Conservation (phyloP, 2,113 vertebrate genomes). For the Reinhardtius hippoglossoides region DNA sequence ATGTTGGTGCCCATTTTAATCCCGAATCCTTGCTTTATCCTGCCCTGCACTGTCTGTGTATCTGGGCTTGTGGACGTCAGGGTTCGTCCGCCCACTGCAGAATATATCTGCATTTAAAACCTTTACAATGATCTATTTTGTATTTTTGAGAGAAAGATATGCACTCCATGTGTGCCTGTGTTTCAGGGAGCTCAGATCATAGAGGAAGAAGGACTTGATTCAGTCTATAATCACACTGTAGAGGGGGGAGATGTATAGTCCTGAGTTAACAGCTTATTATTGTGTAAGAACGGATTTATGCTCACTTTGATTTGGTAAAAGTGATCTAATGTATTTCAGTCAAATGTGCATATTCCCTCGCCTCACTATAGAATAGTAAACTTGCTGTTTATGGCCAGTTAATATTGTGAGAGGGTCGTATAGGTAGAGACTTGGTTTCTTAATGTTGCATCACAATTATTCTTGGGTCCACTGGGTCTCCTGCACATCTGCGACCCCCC, state of each 20-base stretch:
- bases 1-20: conserved; percentile 5
- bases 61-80: neutral
- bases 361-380: too few species aligned
- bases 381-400: too few species aligned
- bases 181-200: neutral
- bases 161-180: neutral
- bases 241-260: neutral
- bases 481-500: conserved; percentile 62
- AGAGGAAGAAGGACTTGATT: neutral
- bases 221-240: conserved; percentile 9
- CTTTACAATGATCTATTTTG: neutral
- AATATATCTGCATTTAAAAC: neutral
- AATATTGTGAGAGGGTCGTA: neutral
- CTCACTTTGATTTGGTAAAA: neutral
- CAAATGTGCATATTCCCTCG: neutral
- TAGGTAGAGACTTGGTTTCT: conserved; percentile 54
- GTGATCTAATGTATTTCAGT: neutral
- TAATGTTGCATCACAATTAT: conserved; percentile 76
- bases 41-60: neutral
- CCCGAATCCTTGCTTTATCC: conserved; percentile 1
- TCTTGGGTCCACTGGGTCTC: conserved; percentile 58
- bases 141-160: neutral
- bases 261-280: neutral
- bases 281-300: neutral
- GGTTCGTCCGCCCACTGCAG: neutral